Conservation (phyloP, 2,113 vertebrate species). For the Sapayoa aenigma region DNA sequence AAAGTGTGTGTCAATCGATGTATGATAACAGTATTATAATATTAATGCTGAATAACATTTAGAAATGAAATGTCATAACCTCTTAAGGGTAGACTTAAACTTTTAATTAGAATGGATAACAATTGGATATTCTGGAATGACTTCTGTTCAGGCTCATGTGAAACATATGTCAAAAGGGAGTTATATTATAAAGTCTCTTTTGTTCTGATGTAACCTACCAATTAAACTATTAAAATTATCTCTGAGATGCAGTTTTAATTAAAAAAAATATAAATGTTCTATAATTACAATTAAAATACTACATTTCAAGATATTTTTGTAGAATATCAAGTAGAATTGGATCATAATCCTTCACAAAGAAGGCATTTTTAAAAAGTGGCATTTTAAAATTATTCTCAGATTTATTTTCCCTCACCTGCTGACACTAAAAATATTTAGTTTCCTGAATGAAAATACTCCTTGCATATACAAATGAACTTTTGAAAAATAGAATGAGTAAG, state of each 20-base stretch:
- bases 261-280: neutral
- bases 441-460: neutral
- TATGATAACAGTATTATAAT: neutral
- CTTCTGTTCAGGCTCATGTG: neutral
- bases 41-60: neutral
- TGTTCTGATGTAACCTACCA: neutral
- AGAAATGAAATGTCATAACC: neutral
- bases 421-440: neutral
- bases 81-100: neutral
- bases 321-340: neutral
- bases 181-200: neutral
- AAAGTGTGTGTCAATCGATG: neutral
- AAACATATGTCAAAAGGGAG: neutral
- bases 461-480: neutral
- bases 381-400: neutral
- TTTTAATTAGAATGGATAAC: neutral
- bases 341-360: neutral
- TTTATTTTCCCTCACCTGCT: neutral
- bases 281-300: neutral
- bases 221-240: neutral
- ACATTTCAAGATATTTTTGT: neutral
- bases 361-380: no score
- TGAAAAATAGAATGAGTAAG: neutral
- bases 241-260: neutral
- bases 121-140: neutral